Evolutionary conservation across 2,888 invertebrate genomes (phyloP).

Genomic region (Diarsia dahlii): DNA sequence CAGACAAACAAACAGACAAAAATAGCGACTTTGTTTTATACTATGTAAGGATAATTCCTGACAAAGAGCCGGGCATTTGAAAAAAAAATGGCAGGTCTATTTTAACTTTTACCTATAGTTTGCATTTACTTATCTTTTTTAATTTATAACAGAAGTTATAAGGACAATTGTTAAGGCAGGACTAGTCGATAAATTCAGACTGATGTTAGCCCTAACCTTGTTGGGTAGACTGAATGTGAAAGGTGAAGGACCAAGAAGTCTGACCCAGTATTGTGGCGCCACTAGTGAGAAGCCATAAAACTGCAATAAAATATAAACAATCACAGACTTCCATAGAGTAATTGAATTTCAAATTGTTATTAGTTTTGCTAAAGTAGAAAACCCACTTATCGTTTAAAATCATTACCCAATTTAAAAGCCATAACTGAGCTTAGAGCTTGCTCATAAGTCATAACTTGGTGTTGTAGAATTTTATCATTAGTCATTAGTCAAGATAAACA

Average conservation of each 20-base stretch:
- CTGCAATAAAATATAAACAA: conserved; percentile 29
- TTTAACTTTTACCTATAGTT: background rate
- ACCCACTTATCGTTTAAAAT: conserved; percentile 38
- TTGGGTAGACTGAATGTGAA: background rate
- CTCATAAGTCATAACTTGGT: conserved; percentile 17
- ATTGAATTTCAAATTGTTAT: conserved; percentile 36
- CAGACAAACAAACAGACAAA: no score
- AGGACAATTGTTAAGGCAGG: background rate
- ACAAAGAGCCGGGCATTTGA: background rate
- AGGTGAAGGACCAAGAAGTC: conserved; percentile 11
- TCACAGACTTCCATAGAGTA: conserved; percentile 28
- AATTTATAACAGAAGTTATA: background rate
- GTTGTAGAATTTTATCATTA: conserved; percentile 5
- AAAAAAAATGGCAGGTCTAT: background rate
- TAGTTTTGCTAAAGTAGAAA: background rate
- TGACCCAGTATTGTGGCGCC: conserved; percentile 16
- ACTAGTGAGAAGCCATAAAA: conserved; percentile 12
- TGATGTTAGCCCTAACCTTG: background rate
- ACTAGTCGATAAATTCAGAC: background rate
- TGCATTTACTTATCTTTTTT: no score
- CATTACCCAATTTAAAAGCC: conserved; percentile 50
- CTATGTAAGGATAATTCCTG: background rate
- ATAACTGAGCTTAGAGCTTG: conserved; percentile 14
- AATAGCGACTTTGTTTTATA: no score
- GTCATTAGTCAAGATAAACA: background rate